Evolutionary conservation across 1,140 invertebrate species (phyloP).

Genomic region (Tetragonula clypearis): DNA sequence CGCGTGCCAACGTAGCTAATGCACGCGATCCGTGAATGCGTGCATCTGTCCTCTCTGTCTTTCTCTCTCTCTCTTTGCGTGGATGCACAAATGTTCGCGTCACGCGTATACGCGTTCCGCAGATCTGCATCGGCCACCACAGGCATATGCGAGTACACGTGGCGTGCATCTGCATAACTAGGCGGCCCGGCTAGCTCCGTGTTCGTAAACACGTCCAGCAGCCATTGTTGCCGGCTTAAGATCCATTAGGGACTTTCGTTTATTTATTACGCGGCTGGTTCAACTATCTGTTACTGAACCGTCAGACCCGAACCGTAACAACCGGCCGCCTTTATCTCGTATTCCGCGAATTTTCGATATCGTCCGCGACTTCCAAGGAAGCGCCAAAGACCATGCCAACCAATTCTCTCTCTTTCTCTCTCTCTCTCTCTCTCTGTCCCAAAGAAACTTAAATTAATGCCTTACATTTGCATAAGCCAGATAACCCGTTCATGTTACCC

Average conservation of each 20-base stretch:
- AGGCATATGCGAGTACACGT: background rate
- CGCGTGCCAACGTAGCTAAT: background rate
- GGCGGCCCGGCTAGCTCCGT: background rate
- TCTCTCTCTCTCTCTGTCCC: background rate
- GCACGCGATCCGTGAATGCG: background rate
- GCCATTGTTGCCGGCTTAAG: conserved; percentile 73
- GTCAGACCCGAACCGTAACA: conserved; percentile 2
- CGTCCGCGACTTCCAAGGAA: conserved; percentile 15
- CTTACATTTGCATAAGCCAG: no score
- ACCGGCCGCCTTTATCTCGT: conserved; percentile 45
- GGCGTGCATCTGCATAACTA: conserved; percentile 8
- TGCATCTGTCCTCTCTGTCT: background rate
- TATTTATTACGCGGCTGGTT: conserved; percentile 68
- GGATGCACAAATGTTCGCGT: conserved; percentile 4
- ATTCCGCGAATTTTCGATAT: conserved; percentile 63
- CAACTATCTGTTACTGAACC: conserved; percentile 19
- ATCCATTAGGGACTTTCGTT: conserved; percentile 75
- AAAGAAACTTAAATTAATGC: conserved; percentile 8
- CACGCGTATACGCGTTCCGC: background rate
- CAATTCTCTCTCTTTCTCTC: background rate
- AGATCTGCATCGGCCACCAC: conserved; percentile 2
- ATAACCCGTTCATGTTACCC: background rate
- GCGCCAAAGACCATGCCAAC: background rate
- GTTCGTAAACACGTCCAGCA: conserved; percentile 50
- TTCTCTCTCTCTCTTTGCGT: background rate